These are phyloP conservation scores for Centropyge bicolor DNA, from an alignment of 2,797 vertebrate genomes.

Conservation along the genomic window DNA sequence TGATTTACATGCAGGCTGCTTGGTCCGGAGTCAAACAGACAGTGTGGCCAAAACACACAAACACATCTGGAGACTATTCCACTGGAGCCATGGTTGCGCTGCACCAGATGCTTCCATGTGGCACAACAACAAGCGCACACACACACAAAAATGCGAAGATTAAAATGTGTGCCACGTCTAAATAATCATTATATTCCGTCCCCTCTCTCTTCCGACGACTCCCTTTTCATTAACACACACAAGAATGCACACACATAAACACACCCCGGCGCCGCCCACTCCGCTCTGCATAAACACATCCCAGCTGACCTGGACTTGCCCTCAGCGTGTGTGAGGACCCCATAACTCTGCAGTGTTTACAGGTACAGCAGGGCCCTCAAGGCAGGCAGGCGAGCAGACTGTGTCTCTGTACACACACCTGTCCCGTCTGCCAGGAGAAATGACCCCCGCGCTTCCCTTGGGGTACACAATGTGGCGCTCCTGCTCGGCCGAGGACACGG, in stretches of 20 bases:
- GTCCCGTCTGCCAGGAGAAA: slow-evolving; percentile 69
- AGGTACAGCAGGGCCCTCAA: slow-evolving; percentile 65
- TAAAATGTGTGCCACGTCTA: slow-evolving; percentile 58
- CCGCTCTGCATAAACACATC: slow-evolving; percentile 56
- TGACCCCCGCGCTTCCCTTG: slow-evolving; percentile 57
- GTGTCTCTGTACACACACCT: slow-evolving; percentile 73
- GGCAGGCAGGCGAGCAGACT: slow-evolving; percentile 62
- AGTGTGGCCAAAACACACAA: slow-evolving; percentile 72
- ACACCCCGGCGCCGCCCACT: slow-evolving; percentile 25
- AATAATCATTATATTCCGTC: slow-evolving; percentile 56
- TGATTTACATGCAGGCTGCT: slow-evolving; percentile 54
- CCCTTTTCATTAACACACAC: slow-evolving; percentile 27
- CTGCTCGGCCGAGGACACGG: slow-evolving; percentile 39
- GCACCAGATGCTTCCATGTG: slow-evolving; percentile 80
- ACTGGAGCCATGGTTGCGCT: slow-evolving; percentile 59
- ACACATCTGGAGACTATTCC: slow-evolving; percentile 81
- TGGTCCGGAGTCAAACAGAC: slow-evolving; percentile 59
- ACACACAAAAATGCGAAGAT: slow-evolving; percentile 28
- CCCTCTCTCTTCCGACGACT: slow-evolving; percentile 20
- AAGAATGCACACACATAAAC: slow-evolving; percentile 48
- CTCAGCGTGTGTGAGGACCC: slow-evolving; percentile 65
- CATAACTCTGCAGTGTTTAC: slow-evolving; percentile 76
- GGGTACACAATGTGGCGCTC: slow-evolving; percentile 50
- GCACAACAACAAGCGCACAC: slow-evolving; percentile 54
- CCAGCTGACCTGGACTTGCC: slow-evolving; percentile 72